These are phyloP conservation scores for Spheniscus humboldti DNA, from an alignment of 2,797 vertebrate species.

Conservation along the genomic window DNA sequence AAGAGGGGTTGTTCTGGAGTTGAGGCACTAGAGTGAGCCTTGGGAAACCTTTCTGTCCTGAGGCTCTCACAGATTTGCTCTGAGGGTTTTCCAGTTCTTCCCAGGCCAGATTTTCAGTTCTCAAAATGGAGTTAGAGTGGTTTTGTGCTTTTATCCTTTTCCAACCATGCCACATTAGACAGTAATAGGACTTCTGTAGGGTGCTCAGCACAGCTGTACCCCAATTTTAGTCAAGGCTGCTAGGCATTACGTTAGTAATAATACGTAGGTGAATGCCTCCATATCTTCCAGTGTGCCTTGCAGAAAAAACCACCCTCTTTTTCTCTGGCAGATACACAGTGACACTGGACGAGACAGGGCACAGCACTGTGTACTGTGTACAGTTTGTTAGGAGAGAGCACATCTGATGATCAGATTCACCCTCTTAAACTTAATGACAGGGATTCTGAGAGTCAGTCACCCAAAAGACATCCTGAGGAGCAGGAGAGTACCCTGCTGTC, in stretches of 20 bases:
- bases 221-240: background rate
- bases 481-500: background rate
- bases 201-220: background rate
- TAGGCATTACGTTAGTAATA: background rate
- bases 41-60: background rate
- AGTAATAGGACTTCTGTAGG: background rate
- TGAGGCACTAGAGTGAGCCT: background rate
- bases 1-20: background rate
- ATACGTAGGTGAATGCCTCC: fast-evolving
- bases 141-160: background rate
- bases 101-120: background rate
- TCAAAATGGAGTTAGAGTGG: background rate
- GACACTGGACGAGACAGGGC: background rate
- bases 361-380: background rate
- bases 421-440: background rate
- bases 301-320: background rate
- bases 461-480: background rate
- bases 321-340: background rate
- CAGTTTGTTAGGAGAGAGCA: background rate
- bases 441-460: background rate
- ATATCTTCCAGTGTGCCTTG: background rate
- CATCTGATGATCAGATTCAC: background rate
- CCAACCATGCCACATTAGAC: background rate
- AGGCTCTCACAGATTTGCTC: background rate
- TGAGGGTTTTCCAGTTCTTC: background rate